Percentiles rank a stretch among this genome's conserved stretches.
Evolutionary conservation across 2,888 invertebrate genomes (phyloP).

Genomic region (Crossocerus cetratus): DNA sequence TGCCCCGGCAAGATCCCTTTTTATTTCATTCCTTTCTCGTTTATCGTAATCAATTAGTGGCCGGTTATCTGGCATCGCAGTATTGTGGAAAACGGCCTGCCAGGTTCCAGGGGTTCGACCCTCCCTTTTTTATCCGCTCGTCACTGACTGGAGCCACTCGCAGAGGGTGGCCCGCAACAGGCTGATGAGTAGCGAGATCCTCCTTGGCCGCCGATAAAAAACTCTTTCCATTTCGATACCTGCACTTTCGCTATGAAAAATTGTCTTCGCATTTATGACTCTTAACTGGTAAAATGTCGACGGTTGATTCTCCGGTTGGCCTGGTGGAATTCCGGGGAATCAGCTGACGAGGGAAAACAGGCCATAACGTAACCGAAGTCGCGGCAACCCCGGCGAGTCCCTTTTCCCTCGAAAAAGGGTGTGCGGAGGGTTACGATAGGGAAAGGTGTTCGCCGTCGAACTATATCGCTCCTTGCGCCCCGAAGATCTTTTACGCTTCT

Average conservation of each 20-base stretch:
- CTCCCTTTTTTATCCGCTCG: conserved; percentile 68
- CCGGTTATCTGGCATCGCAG: conserved; percentile 72
- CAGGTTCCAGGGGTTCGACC: conserved; percentile 65
- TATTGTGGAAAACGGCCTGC: conserved; percentile 43
- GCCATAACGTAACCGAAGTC: neutral
- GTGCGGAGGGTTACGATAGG: neutral
- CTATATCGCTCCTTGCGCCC: conserved; percentile 47
- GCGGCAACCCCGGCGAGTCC: conserved; percentile 19
- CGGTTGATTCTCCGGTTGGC: neutral
- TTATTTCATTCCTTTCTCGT: conserved; percentile 18
- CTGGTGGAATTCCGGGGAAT: neutral
- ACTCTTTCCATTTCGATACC: neutral
- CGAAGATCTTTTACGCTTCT: conserved; percentile 71
- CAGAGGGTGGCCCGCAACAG: conserved; percentile 70
- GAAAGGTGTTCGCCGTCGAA: too few species aligned
- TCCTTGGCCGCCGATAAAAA: conserved; percentile 15
- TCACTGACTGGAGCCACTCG: conserved; percentile 37
- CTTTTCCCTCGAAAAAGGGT: conserved; percentile 13
- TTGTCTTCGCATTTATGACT: too few species aligned
- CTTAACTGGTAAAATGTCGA: too few species aligned
- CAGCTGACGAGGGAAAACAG: neutral
- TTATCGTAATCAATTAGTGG: conserved; percentile 76
- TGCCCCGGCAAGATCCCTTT: neutral
- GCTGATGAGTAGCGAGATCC: conserved; percentile 73
- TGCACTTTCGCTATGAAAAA: too few species aligned